Base-by-base conservation (phyloP, 2,888 invertebrate genomes). In the Agrochola litura region DNA sequence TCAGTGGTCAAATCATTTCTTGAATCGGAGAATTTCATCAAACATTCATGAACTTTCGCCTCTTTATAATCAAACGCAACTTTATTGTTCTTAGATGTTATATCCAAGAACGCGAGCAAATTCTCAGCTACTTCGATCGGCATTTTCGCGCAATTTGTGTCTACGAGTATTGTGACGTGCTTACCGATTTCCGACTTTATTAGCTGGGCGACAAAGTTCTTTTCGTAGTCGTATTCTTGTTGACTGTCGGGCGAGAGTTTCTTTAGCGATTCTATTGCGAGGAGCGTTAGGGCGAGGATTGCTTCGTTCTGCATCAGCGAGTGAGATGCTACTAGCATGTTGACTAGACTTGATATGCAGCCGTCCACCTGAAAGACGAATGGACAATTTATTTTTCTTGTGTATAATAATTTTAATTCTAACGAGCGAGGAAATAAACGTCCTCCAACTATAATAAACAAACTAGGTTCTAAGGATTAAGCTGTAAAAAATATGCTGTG, bases 221-320 rank as follows among this genome's bases (percentile, higher is more conserved):
- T 90, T 90, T 94, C 94, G 86, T 90, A 90, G 73, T 95, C 92
- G 82, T 85, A 88, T 56, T 91, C 89, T 8, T 89, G 83, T 70
- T 83, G 78, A 37, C 90, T 89, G 63, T 88, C 87, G 1, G 90
- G 88, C 0, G 90, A 85, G 0, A 82, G 86, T 72, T 89, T 87
- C 76, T 92, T 93, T 76, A 95, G 88, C 0, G 92, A 90, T 82
- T 94, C 92, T 74, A 94, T 91, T 3, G 95, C 93, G 16, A 98
- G 94, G 60, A 98, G 97, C 84, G 97, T 98, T 75, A 98, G 96
- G 56, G 98, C 98, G 87, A 98, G 96, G 76, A 98, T 97, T 0
- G 98, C 98, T 95, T 98, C 98, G 92, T 98, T 98, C 92, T 98
- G 98, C 99, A 99, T 99, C 49, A 99, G 97, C 12, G 98, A 97